Evolutionary conservation across 2,888 invertebrate species (phyloP).

Genomic region (Gastrophysa polygoni): DNA sequence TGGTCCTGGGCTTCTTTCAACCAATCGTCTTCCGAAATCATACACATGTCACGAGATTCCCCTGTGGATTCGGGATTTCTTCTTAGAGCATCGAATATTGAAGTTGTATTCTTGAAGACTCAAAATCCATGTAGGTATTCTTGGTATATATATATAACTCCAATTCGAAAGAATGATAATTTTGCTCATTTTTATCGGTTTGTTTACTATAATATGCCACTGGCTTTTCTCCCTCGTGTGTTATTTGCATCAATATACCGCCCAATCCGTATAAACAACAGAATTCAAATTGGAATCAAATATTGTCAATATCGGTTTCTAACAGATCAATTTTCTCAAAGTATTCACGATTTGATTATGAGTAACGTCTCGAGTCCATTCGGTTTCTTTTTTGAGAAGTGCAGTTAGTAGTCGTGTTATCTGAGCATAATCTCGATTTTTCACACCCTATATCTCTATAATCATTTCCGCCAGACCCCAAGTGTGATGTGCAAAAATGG

Average conservation of each 20-base stretch:
- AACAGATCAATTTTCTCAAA: conserved; percentile 19
- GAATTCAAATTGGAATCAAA: conserved; percentile 26
- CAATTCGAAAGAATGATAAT: conserved; percentile 25
- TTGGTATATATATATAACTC: conserved; percentile 25
- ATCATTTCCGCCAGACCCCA: too few relatives aligned
- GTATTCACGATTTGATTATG: conserved; percentile 18
- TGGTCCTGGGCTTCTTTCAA: too few relatives aligned
- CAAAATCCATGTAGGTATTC: conserved; percentile 26
- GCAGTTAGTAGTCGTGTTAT: conserved; percentile 14
- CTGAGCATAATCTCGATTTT: too few relatives aligned
- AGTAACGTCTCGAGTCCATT: too few relatives aligned
- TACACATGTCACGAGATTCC: not conserved
- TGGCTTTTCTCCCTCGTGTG: conserved; percentile 20
- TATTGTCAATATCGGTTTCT: conserved; percentile 26
- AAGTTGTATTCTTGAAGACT: too few relatives aligned
- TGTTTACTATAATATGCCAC: conserved; percentile 32
- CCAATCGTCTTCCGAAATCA: not conserved
- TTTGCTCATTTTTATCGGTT: conserved; percentile 24
- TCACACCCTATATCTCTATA: too few relatives aligned
- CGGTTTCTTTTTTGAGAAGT: conserved; percentile 19
- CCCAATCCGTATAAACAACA: conserved; percentile 31
- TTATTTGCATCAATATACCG: conserved; percentile 29
- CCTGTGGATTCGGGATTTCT: too few relatives aligned
- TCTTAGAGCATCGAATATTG: too few relatives aligned
- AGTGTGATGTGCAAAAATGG: too few relatives aligned